Conservation (phyloP, 1,140 invertebrate genomes). For the Andricus grossulariae region DNA sequence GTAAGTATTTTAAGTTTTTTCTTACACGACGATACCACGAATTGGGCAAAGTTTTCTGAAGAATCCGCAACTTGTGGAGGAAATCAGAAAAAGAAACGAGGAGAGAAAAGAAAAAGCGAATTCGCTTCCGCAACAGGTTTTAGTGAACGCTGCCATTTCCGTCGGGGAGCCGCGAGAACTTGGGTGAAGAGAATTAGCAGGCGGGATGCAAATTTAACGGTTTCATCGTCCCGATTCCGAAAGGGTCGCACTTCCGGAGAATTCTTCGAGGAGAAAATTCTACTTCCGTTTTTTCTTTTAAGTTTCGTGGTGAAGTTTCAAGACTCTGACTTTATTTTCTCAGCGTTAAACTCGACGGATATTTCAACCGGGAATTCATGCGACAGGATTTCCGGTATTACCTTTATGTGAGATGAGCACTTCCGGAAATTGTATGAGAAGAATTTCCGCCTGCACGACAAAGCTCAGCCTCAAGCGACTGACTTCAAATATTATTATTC, state of each 20-base stretch:
- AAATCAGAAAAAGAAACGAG: neutral
- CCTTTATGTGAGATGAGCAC: neutral
- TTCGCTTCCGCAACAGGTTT: slow-evolving; percentile 29
- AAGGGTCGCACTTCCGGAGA: too few species aligned
- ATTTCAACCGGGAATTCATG: neutral
- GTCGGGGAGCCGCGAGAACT: neutral
- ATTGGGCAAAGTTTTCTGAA: neutral
- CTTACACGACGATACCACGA: too few species aligned
- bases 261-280: too few species aligned
- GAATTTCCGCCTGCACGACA: neutral
- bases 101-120: neutral
- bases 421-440: slow-evolving; percentile 17
- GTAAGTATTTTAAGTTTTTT: too few species aligned
- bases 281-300: too few species aligned
- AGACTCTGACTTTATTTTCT: neutral
- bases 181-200: neutral
- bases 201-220: too few species aligned
- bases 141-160: slow-evolving; percentile 7
- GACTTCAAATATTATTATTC: slow-evolving; percentile 26
- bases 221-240: too few species aligned
- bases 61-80: neutral
- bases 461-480: neutral
- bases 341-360: neutral
- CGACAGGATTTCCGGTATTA: neutral
- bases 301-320: neutral